These are phyloP conservation scores for Hyppa rectilinea DNA, from an alignment of 2,888 invertebrate genomes.

Conservation along the genomic window DNA sequence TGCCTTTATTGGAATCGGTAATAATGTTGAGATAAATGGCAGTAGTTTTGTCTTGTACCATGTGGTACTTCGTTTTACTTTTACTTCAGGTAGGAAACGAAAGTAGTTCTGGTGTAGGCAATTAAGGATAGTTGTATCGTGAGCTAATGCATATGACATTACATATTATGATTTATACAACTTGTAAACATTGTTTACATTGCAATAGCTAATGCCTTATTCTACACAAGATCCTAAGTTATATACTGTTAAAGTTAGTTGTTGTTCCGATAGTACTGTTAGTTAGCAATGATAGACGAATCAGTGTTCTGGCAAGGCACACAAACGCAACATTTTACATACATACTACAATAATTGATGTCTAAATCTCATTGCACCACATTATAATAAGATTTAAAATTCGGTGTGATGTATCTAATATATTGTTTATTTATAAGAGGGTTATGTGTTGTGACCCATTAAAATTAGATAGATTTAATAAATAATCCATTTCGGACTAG, in stretches of 20 bases:
- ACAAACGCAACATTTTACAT: conserved; percentile 53
- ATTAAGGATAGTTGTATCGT: conserved; percentile 54
- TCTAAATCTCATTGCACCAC: conserved; percentile 57
- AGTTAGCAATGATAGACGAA: conserved; percentile 23
- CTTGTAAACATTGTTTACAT: conserved; percentile 33
- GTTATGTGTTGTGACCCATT: conserved; percentile 57
- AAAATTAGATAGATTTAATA: conserved; percentile 76
- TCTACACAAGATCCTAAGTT: conserved; percentile 25
- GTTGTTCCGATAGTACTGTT: conserved; percentile 18
- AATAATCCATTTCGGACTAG: conserved; percentile 66
- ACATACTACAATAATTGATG: conserved; percentile 32
- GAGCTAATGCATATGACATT: conserved; percentile 43
- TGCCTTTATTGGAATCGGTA: conserved; percentile 51
- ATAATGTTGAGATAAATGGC: conserved; percentile 28
- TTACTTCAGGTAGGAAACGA: conserved; percentile 35
- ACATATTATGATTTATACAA: conserved; percentile 34
- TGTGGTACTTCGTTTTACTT: conserved; percentile 42
- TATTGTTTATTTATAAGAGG: conserved; percentile 69
- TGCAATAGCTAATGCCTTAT: conserved; percentile 54
- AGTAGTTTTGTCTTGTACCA: conserved; percentile 33
- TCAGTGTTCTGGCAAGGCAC: conserved; percentile 56
- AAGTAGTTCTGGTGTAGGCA: conserved; percentile 39
- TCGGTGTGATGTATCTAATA: conserved; percentile 71
- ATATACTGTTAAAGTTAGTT: conserved; percentile 15
- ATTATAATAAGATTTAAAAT: conserved; percentile 62